Evolutionary conservation across 2,888 invertebrate species (phyloP), one percentile per base, ranked within the genome.

Genomic region (Osmoderma eremita): DNA sequence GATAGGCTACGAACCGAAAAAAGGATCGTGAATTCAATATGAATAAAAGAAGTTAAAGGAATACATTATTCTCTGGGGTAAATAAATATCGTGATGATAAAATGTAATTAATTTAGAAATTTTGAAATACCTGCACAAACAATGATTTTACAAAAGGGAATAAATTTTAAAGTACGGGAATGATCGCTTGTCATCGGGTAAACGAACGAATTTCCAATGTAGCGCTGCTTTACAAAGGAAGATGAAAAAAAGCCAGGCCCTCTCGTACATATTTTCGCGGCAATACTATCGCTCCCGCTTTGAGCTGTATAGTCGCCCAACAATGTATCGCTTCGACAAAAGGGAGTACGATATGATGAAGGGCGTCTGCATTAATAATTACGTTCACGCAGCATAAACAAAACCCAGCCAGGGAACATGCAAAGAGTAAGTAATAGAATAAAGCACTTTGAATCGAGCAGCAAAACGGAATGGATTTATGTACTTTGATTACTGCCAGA

Each of bases 311-410:
- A 58, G 30, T 10, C 17, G 45, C 13, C 24, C 45, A 45, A 18
- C 17, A 45, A 30, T 1, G 39, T 41, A 56, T 42, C 56, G 41
- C n/a, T 41, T 8, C 42, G 20, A 42, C 56, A 20, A 22, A 48
- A 61, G 30, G 17, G 17, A 61, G 24, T 30, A 6, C 8, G 13
- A 58, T 30, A 17, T 15, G 42, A 30, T 45, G 45, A 30, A 45
- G 45, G 45, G 10, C 45, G 58, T 58, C 45, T 45, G 45, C 58
- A 45, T 61, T 61, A 42, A 61, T 61, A 61, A 61, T 61, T 61
- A 61, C 30, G 30, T 61, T 36, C 4, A 17, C 2, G 45, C 30
- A 15, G 45, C 45, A 45, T 45, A 15, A 45, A 61, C 45, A 61
- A 30, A 15, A 61, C 0, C 13, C 17, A n/a, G 30, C 30, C 22